Evolutionary conservation across 2,113 vertebrate species (phyloP).

Genomic region (Nesoenas mayeri): DNA sequence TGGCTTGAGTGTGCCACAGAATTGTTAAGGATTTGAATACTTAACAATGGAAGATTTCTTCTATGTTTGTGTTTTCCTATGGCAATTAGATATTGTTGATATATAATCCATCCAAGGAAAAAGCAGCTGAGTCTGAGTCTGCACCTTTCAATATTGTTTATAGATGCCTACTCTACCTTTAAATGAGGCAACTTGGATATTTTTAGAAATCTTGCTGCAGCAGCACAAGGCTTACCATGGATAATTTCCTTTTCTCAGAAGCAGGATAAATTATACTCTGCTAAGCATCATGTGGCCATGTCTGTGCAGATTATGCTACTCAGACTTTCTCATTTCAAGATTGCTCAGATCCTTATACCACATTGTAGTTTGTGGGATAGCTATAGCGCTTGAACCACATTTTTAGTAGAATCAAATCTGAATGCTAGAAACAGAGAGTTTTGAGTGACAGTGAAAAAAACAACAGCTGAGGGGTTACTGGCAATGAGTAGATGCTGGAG

Average conservation of each 20-base stretch:
- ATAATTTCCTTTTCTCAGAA: not conserved
- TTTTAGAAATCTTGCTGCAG: not conserved
- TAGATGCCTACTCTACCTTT: not conserved
- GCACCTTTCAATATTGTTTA: not conserved
- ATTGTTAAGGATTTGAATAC: not conserved
- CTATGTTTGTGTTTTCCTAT: not conserved
- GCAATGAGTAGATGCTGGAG: not conserved
- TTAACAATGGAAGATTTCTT: not conserved
- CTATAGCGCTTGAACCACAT: not conserved
- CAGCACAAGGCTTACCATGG: not conserved
- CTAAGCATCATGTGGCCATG: not conserved
- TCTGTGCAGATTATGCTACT: not conserved
- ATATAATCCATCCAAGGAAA: not conserved
- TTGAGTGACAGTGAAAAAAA: not conserved
- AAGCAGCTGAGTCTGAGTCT: not conserved
- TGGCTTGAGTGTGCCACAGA: not conserved
- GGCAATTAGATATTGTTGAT: not conserved
- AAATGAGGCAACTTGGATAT: not conserved
- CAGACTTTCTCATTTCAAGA: not conserved
- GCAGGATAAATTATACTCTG: not conserved
- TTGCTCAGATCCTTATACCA: not conserved
- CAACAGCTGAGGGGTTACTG: not conserved
- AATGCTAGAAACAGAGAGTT: not conserved
- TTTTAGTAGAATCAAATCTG: not conserved
- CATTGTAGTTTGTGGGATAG: not conserved